Conservation (phyloP, 2,888 invertebrate species). For the Drosophila mayaguana region DNA sequence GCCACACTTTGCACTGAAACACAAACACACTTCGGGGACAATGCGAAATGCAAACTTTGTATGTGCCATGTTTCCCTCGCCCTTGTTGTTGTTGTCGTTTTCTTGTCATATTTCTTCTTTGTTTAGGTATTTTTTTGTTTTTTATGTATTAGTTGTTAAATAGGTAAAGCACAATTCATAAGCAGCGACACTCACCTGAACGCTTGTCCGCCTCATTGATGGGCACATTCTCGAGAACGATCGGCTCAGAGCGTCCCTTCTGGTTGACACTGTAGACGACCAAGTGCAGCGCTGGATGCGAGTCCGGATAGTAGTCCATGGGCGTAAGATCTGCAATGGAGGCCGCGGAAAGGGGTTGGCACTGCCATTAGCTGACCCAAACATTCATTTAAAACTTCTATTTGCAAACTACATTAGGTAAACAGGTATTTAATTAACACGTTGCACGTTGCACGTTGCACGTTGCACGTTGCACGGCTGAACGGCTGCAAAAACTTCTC, state of each 20-base stretch:
- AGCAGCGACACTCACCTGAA: slow-evolving; percentile 87
- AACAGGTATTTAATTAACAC: slow-evolving; percentile 79
- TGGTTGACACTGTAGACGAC: slow-evolving; percentile 93
- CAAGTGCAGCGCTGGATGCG: slow-evolving; percentile 89
- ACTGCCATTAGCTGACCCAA: slow-evolving; percentile 54
- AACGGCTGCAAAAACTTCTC: slow-evolving; percentile 60
- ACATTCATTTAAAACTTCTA: slow-evolving; percentile 75
- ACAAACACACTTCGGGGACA: slow-evolving; percentile 55
- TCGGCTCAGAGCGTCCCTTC: slow-evolving; percentile 93
- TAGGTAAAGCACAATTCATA: slow-evolving; percentile 37
- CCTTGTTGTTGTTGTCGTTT: slow-evolving; percentile 3
- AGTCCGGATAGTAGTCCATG: slow-evolving; percentile 84
- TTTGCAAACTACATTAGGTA: slow-evolving; percentile 74
- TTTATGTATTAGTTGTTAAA: slow-evolving; percentile 1
- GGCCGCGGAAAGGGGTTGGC: neutral
- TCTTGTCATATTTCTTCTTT: slow-evolving; percentile 3
- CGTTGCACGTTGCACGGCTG: slow-evolving; percentile 58
- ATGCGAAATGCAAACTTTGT: slow-evolving; percentile 58
- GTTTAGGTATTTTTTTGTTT: neutral
- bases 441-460: slow-evolving; percentile 40
- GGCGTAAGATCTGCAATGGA: slow-evolving; percentile 83
- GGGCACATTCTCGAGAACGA: slow-evolving; percentile 93
- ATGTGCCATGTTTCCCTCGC: slow-evolving; percentile 39
- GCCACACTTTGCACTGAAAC: slow-evolving; percentile 36
- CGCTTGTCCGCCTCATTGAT: slow-evolving; percentile 94